Evolutionary conservation across 2,888 invertebrate genomes (phyloP).

Genomic region (Chelonus formosanus): DNA sequence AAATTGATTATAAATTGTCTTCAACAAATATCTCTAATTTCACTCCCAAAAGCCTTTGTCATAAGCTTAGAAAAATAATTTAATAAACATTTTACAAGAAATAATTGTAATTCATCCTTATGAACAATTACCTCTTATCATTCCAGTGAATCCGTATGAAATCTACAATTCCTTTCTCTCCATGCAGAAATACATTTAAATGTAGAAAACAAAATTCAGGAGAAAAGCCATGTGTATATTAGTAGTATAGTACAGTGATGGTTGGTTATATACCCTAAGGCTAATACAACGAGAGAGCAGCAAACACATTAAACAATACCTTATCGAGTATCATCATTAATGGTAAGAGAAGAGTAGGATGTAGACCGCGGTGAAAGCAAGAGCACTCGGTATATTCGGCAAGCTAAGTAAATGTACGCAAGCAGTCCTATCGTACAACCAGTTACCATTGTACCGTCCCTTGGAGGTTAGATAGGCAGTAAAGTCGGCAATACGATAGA

Average conservation of each 20-base stretch:
- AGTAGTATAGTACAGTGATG: conserved; percentile 4
- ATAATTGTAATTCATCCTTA: too few relatives aligned
- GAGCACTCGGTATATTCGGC: not conserved
- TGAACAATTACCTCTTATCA: too few relatives aligned
- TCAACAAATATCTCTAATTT: conserved; percentile 43
- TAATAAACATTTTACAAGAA: too few relatives aligned
- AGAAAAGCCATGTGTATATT: conserved; percentile 24
- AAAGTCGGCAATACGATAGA: conserved; percentile 31
- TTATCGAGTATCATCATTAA: conserved; percentile 62
- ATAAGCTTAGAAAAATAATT: too few relatives aligned
- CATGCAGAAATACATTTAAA: too few relatives aligned
- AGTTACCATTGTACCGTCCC: conserved; percentile 28
- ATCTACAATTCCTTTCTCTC: too few relatives aligned
- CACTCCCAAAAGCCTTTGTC: conserved; percentile 48
- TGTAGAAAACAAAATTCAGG: not conserved
- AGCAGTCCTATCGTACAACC: conserved; percentile 21
- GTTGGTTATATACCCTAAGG: conserved; percentile 29
- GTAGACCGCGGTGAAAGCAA: conserved; percentile 16
- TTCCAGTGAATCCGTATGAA: too few relatives aligned
- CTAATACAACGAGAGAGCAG: conserved; percentile 32
- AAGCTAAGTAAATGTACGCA: conserved; percentile 11
- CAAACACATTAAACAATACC: conserved; percentile 58
- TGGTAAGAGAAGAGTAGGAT: conserved; percentile 32
- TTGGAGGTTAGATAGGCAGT: conserved; percentile 8
- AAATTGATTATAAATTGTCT: conserved; percentile 24